Percentiles rank a stretch among this genome's conserved stretches.
Evolutionary conservation across 2,888 invertebrate genomes (phyloP).

Genomic region (Drosophila antonietae): DNA sequence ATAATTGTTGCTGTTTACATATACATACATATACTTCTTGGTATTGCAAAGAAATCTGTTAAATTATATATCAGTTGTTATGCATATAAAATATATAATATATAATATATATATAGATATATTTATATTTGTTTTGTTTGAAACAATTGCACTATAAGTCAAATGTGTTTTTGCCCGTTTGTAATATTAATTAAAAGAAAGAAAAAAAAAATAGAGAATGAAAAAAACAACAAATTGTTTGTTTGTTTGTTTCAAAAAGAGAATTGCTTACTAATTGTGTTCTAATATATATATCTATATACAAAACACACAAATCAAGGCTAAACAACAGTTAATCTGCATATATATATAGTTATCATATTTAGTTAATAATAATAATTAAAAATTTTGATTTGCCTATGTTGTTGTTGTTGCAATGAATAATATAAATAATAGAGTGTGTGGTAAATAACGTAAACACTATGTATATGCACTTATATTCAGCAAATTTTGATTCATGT

Average conservation of each 20-base stretch:
- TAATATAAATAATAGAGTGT: conserved; percentile 63
- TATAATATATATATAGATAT: conserved; percentile 2
- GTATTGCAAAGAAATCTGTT: conserved; percentile 72
- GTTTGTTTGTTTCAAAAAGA: conserved; percentile 38
- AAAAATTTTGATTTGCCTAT: conserved; percentile 71
- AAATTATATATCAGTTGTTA: conserved; percentile 59
- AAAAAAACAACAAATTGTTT: conserved; percentile 8
- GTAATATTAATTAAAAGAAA: conserved; percentile 42
- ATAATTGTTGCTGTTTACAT: conserved; percentile 45
- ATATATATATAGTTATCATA: conserved; percentile 16
- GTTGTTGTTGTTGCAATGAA: conserved; percentile 14
- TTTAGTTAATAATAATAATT: conserved; percentile 22
- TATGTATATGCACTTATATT: conserved; percentile 76
- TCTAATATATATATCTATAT: conserved; percentile 67
- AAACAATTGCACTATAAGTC: conserved; percentile 81
- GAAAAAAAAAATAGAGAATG: conserved; percentile 24
- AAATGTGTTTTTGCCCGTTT: conserved; percentile 74
- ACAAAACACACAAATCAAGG: conserved; percentile 78
- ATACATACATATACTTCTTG: conserved; percentile 67
- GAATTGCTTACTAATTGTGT: conserved; percentile 58
- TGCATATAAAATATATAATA: conserved; percentile 42
- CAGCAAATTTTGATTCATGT: conserved; percentile 76
- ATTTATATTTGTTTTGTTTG: conserved; percentile 59
- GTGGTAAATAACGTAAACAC: conserved; percentile 42
- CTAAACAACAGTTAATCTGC: conserved; percentile 68